Conservation (phyloP, 2,113 vertebrate species). For the Sorex araneus region DNA sequence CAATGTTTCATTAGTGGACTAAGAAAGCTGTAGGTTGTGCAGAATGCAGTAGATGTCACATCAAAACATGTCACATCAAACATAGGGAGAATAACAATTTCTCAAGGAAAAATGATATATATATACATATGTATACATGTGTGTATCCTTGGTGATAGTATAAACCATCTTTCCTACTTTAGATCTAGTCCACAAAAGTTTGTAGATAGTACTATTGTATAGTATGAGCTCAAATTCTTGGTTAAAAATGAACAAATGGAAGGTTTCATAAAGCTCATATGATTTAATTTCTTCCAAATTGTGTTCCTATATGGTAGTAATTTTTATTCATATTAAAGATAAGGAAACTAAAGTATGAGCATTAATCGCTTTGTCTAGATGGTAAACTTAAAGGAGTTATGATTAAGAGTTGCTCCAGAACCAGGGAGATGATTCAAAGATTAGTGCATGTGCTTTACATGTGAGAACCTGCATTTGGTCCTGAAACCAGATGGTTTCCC, state of each 20-base stretch:
- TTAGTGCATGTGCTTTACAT: too few relatives aligned
- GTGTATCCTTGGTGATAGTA: not conserved
- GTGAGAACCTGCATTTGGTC: too few relatives aligned
- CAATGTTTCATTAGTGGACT: not conserved
- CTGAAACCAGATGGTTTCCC: too few relatives aligned
- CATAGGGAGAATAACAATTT: not conserved
- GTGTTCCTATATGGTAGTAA: not conserved
- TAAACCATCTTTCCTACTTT: conserved; percentile 27
- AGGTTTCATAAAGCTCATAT: not conserved
- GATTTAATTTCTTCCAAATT: not conserved
- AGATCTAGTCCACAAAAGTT: not conserved
- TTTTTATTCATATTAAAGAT: not conserved
- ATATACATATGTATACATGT: not conserved
- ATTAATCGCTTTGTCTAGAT: not conserved
- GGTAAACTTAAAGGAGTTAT: not conserved
- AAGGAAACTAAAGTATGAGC: conserved; percentile 3
- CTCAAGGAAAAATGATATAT: not conserved
- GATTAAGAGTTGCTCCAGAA: not conserved
- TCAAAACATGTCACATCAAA: conserved; percentile 23
- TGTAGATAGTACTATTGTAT: not conserved
- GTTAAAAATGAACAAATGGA: conserved; percentile 24
- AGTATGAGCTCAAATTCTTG: not conserved
- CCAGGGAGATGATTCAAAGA: too few relatives aligned
- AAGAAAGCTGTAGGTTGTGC: not conserved
- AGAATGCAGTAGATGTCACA: not conserved